Percentiles rank a stretch among this genome's conserved stretches.
These are phyloP conservation scores for Choristoneura fumiferana DNA, from an alignment of 1,140 invertebrate species.

Conservation along the genomic window DNA sequence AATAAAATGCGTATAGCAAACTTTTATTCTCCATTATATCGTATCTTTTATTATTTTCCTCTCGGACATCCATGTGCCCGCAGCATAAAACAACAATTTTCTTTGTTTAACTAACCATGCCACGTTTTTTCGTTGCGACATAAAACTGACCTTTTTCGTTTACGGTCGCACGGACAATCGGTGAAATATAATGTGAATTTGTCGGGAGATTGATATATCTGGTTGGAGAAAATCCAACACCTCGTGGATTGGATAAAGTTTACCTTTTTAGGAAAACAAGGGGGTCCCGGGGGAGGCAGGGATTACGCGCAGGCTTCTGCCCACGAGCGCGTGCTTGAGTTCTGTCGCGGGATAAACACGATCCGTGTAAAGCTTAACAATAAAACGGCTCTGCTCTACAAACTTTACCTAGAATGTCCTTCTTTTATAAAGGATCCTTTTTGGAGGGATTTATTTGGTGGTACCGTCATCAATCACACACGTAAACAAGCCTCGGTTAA, in stretches of 20 bases:
- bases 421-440: slow-evolving; percentile 20
- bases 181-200: slow-evolving; percentile 63
- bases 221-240: slow-evolving; percentile 56
- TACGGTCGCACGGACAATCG: slow-evolving; percentile 55
- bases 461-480: slow-evolving; percentile 48
- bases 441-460: slow-evolving; percentile 31
- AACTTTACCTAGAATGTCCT: slow-evolving; percentile 28
- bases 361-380: slow-evolving; percentile 47
- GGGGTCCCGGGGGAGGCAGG: slow-evolving; percentile 35
- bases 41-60: no score
- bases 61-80: no score
- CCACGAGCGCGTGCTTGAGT: slow-evolving; percentile 40
- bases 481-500: slow-evolving; percentile 27
- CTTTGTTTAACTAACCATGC: slow-evolving; percentile 67
- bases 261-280: slow-evolving; percentile 58
- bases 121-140: slow-evolving; percentile 49
- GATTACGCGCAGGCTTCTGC: slow-evolving; percentile 37
- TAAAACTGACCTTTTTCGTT: slow-evolving; percentile 64
- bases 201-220: slow-evolving; percentile 31
- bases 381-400: slow-evolving; percentile 39
- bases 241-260: slow-evolving; percentile 57
- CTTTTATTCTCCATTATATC: no score
- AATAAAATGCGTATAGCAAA: no score
- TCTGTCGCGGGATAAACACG: slow-evolving; percentile 40
- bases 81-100: slow-evolving; percentile 49